Evolutionary conservation across 2,888 invertebrate species (phyloP).

Genomic region (Zonitis immaculata): DNA sequence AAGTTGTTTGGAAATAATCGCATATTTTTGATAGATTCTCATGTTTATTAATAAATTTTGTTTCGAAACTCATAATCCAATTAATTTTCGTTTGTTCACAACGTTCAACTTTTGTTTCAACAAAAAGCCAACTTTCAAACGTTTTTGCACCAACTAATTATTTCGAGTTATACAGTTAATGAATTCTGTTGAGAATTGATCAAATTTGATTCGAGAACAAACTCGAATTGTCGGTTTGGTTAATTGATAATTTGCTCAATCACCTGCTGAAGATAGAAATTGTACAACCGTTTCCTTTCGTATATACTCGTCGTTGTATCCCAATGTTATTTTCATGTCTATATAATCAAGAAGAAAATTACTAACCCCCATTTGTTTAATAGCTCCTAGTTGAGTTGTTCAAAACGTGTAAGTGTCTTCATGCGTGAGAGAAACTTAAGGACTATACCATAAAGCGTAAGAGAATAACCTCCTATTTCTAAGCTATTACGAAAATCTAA

Average conservation of each 20-base stretch:
- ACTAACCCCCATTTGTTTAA: slow-evolving; percentile 23
- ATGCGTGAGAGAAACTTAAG: slow-evolving; percentile 20
- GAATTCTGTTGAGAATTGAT: too few relatives aligned
- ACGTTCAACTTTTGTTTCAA: too few relatives aligned
- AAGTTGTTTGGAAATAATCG: background rate
- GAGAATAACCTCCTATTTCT: background rate
- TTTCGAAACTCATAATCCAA: background rate
- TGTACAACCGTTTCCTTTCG: too few relatives aligned
- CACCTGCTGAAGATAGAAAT: slow-evolving; percentile 9
- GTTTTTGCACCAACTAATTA: too few relatives aligned
- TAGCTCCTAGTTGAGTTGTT: slow-evolving; percentile 24
- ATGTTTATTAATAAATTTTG: background rate
- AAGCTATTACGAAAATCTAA: background rate
- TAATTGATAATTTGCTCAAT: slow-evolving; percentile 16
- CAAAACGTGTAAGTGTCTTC: slow-evolving; percentile 21
- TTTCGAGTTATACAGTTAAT: too few relatives aligned
- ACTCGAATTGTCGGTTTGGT: slow-evolving; percentile 2
- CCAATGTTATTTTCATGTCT: background rate
- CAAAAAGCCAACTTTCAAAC: too few relatives aligned
- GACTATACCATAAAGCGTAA: slow-evolving; percentile 1
- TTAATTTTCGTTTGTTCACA: too few relatives aligned
- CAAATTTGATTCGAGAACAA: too few relatives aligned
- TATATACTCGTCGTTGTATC: too few relatives aligned
- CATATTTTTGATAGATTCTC: too few relatives aligned
- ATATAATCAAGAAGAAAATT: slow-evolving; percentile 18